phyloP scores from a whole-genome alignment of 2,888 invertebrate genomes.

The Anagyrus pseudococci region DNA sequence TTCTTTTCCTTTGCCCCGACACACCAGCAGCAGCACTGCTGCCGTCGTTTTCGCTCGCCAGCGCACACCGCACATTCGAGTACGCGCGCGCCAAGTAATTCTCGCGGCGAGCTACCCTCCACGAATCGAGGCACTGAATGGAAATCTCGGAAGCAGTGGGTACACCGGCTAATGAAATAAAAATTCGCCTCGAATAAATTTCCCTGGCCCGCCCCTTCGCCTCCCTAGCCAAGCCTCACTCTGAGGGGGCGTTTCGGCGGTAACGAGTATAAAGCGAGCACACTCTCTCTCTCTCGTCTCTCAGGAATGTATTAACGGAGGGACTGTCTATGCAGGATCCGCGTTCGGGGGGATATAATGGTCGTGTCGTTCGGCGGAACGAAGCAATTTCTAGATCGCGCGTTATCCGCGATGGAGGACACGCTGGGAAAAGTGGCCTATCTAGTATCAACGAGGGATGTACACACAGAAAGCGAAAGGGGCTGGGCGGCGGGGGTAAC shows the following conservation, averaged over 20 bases:
- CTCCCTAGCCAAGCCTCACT: neutral
- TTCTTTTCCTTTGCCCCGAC: no score
- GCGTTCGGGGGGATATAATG: no score
- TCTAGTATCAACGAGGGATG: slow-evolving; percentile 6
- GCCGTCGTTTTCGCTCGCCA: slow-evolving; percentile 4
- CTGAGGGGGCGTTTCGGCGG: no score
- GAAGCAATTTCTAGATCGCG: slow-evolving; percentile 29
- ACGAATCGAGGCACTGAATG: neutral
- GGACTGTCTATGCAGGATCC: no score
- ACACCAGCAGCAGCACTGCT: no score
- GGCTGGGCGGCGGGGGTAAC: neutral
- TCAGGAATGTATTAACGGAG: no score
- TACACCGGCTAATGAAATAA: slow-evolving; percentile 18
- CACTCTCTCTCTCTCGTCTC: no score
- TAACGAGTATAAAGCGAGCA: no score
- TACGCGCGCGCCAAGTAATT: no score
- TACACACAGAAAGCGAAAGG: neutral
- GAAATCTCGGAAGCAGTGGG: slow-evolving; percentile 5
- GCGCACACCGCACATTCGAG: no score
- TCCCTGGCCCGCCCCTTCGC: neutral
- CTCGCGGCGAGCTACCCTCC: neutral
- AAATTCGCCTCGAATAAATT: neutral
- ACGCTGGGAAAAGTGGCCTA: slow-evolving; percentile 26
- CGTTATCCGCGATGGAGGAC: slow-evolving; percentile 27
- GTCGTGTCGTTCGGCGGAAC: no score